Conservation (phyloP, 2,113 vertebrate genomes). For the Tragelaphus imberbis region DNA sequence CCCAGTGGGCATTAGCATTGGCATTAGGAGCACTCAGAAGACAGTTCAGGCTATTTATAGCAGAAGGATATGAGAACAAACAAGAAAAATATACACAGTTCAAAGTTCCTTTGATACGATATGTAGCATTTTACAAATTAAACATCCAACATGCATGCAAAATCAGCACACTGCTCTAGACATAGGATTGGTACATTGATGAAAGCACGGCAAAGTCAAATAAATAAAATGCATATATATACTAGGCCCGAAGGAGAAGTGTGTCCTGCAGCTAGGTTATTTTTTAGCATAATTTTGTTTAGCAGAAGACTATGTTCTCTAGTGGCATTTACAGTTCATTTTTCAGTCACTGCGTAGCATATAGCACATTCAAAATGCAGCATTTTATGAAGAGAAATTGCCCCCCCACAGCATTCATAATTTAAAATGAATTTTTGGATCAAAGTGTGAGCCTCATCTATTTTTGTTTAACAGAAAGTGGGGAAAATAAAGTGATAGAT, state of each 20-base stretch:
- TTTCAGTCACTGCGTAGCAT: neutral
- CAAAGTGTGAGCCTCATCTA: neutral
- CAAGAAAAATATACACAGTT: neutral
- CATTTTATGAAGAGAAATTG: neutral
- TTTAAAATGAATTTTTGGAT: neutral
- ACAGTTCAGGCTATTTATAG: neutral
- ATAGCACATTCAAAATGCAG: neutral
- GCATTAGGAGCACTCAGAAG: neutral
- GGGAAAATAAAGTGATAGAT: constrained; percentile 34
- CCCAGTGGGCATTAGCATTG: neutral
- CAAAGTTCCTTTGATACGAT: neutral
- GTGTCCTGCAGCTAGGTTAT: neutral
- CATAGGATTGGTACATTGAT: neutral
- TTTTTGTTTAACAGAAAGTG: neutral
- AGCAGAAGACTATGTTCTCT: neutral
- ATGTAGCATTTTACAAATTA: neutral
- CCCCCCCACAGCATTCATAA: neutral
- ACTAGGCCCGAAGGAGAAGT: neutral
- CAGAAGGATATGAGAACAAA: neutral
- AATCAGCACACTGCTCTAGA: neutral
- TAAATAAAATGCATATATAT: neutral
- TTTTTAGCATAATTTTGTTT: constrained; percentile 8
- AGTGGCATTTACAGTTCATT: neutral
- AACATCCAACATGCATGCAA: neutral
- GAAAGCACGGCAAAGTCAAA: neutral